Evolutionary conservation across 2,113 vertebrate species (phyloP).

Genomic region (Datnioides undecimradiatus): DNA sequence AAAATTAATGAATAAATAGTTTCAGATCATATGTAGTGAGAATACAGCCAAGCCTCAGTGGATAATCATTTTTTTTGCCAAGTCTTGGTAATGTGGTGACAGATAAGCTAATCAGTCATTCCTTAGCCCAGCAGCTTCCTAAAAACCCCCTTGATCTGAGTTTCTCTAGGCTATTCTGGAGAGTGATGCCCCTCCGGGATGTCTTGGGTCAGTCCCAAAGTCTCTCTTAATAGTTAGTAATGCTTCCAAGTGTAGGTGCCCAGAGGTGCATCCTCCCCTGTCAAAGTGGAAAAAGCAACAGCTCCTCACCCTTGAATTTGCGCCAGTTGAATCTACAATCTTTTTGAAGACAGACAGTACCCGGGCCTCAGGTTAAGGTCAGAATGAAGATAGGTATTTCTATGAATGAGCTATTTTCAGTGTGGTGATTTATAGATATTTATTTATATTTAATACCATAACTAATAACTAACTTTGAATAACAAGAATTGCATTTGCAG

Average conservation of each 20-base stretch:
- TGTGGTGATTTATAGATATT: background rate
- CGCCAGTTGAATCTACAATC: background rate
- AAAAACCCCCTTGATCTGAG: slow-evolving; percentile 5
- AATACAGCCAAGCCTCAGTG: background rate
- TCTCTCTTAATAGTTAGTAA: slow-evolving; percentile 25
- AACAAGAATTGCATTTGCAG: background rate
- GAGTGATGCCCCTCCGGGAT: slow-evolving; percentile 30
- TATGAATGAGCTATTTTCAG: background rate
- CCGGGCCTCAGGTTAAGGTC: background rate
- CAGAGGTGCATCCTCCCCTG: slow-evolving; percentile 18
- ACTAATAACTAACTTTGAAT: background rate
- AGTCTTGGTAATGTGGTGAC: too few species aligned
- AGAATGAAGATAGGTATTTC: background rate
- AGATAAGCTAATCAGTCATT: slow-evolving; percentile 21
- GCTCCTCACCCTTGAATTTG: slow-evolving; percentile 1
- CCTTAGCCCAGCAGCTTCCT: slow-evolving; percentile 1
- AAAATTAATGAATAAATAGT: background rate
- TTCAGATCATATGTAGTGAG: background rate
- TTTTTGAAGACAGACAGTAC: background rate
- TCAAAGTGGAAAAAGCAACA: slow-evolving; percentile 27
- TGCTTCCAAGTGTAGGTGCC: slow-evolving; percentile 23
- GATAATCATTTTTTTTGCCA: too few species aligned
- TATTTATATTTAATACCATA: background rate
- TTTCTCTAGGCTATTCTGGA: slow-evolving; percentile 15
- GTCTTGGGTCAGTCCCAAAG: slow-evolving; percentile 25